These are phyloP conservation scores for Latrodectus elegans DNA, from an alignment of 2,888 invertebrate genomes.

Conservation along the genomic window DNA sequence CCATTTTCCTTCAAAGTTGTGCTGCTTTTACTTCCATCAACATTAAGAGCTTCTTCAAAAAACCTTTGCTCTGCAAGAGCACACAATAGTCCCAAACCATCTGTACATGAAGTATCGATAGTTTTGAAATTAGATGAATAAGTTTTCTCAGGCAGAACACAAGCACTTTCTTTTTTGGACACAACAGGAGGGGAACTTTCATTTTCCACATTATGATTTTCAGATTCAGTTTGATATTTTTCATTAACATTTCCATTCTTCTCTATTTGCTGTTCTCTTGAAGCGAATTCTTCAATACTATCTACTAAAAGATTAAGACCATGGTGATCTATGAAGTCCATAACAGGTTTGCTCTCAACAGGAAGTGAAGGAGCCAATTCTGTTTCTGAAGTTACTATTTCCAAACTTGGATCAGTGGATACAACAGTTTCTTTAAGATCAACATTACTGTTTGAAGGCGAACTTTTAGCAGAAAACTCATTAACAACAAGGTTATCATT, in stretches of 20 bases:
- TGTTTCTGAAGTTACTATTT: conserved; percentile 54
- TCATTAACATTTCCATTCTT: neutral
- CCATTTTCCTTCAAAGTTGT: conserved; percentile 1
- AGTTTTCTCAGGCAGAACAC: conserved; percentile 12
- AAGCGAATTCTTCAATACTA: conserved; percentile 84
- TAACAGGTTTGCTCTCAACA: conserved; percentile 69
- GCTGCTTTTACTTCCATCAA: conserved; percentile 42
- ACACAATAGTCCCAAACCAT: conserved; percentile 83
- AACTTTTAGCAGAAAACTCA: conserved; percentile 9
- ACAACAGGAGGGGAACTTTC: neutral
- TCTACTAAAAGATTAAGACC: conserved; percentile 88
- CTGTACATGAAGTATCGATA: conserved; percentile 64
- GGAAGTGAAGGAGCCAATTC: conserved; percentile 67
- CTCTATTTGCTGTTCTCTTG: conserved; percentile 51
- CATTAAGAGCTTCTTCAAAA: conserved; percentile 80
- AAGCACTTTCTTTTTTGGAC: neutral
- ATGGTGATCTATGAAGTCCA: conserved; percentile 71
- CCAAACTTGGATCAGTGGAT: conserved; percentile 47
- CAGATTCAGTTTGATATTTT: too few species aligned
- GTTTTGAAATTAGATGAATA: conserved; percentile 43
- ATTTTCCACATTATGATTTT: neutral
- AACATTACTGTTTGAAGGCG: conserved; percentile 5
- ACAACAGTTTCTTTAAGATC: conserved; percentile 47
- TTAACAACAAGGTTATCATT: neutral
- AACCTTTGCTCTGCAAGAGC: conserved; percentile 89